These are phyloP conservation scores for Cirrhinus mrigala DNA, from an alignment of 2,797 vertebrate species.

Conservation along the genomic window DNA sequence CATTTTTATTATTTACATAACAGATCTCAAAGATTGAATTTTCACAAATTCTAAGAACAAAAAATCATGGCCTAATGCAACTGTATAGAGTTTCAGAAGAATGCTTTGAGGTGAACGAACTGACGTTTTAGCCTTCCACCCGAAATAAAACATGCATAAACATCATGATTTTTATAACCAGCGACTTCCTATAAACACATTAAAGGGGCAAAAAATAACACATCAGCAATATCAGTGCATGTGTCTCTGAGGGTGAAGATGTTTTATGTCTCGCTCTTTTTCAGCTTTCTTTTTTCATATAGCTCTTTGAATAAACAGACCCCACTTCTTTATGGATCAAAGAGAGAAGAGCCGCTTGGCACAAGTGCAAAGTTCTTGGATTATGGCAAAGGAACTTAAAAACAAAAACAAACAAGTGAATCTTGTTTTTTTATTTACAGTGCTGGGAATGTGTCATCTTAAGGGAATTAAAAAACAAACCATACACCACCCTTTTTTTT, in stretches of 20 bases:
- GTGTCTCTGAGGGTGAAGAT: slow-evolving; percentile 28
- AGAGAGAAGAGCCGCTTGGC: slow-evolving; percentile 65
- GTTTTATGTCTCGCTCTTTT: not conserved
- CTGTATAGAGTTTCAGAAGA: not conserved
- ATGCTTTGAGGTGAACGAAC: not conserved
- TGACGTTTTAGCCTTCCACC: slow-evolving; percentile 1
- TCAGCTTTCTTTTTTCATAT: slow-evolving; percentile 43
- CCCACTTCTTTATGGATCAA: slow-evolving; percentile 57
- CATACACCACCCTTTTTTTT: slow-evolving; percentile 60
- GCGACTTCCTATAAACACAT: slow-evolving; percentile 9
- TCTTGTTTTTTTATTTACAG: slow-evolving; percentile 60
- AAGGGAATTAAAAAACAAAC: slow-evolving; percentile 53
- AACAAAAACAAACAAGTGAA: slow-evolving; percentile 61
- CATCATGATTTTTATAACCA: slow-evolving; percentile 3
- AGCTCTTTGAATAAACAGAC: slow-evolving; percentile 56
- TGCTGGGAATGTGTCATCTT: slow-evolving; percentile 17
- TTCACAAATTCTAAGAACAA: not conserved
- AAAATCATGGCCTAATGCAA: not conserved
- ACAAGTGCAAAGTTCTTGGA: slow-evolving; percentile 56
- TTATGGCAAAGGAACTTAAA: slow-evolving; percentile 59
- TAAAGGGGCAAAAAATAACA: slow-evolving; percentile 36
- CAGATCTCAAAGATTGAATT: not conserved
- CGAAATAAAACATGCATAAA: not conserved
- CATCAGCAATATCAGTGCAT: not conserved
- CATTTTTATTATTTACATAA: slow-evolving; percentile 35